phyloP scores from a whole-genome alignment of 23 tunicate genomes.

The Ciona savignyi region DNA sequence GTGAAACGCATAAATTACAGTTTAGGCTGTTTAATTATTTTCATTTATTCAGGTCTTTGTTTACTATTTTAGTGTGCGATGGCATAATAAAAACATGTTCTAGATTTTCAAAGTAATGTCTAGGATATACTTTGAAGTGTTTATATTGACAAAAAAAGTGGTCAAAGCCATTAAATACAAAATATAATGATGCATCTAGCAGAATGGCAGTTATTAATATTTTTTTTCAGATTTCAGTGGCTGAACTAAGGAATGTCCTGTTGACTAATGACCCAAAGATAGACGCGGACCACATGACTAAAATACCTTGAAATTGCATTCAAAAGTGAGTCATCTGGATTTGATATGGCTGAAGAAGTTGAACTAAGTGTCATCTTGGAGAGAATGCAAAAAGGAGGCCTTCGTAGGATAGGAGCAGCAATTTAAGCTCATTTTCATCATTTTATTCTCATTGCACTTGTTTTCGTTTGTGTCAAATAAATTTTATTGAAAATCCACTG shows the following conservation, averaged over 20 bases:
- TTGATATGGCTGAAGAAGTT: conserved; percentile 41
- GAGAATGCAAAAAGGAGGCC: conserved; percentile 65
- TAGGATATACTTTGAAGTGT: too few relatives aligned
- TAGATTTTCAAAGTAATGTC: too few relatives aligned
- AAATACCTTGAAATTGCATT: conserved; percentile 55
- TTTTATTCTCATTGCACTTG: neutral
- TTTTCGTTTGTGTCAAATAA: neutral
- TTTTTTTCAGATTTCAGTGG: conserved; percentile 26
- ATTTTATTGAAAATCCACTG: too few relatives aligned
- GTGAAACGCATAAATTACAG: too few relatives aligned
- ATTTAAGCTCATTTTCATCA: conserved; percentile 2
- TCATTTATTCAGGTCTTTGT: too few relatives aligned
- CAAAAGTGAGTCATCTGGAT: conserved; percentile 18
- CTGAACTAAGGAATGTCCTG: conserved; percentile 46
- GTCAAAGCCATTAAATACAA: too few relatives aligned
- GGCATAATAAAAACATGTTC: too few relatives aligned
- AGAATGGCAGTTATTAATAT: too few relatives aligned
- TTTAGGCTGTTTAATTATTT: too few relatives aligned
- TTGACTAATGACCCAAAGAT: conserved; percentile 85
- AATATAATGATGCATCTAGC: too few relatives aligned
- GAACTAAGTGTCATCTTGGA: conserved; percentile 27
- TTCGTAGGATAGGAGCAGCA: conserved; percentile 55
- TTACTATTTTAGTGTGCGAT: too few relatives aligned
- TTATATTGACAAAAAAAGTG: too few relatives aligned
- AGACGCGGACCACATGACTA: conserved; percentile 34